phyloP scores from a whole-genome alignment of 2,888 invertebrate genomes.

The Penaeus monodon region DNA sequence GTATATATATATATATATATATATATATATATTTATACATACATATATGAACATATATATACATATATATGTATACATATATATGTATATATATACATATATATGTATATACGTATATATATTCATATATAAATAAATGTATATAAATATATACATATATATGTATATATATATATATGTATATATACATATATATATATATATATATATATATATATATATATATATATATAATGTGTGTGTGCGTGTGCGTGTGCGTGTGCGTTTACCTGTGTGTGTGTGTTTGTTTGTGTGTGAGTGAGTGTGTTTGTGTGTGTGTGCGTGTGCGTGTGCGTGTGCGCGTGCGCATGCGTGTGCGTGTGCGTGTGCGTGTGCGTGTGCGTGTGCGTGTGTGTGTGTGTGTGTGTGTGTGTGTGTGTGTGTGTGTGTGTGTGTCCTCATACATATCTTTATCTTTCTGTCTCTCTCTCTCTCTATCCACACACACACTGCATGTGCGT shows the following conservation, averaged over 20 bases:
- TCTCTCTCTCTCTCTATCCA: no score
- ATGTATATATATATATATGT: background rate
- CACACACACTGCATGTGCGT: no score
- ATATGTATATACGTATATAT: background rate
- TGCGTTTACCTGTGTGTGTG: background rate
- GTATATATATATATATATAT: background rate
- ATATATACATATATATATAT: background rate
- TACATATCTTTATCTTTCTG: no score
- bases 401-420: background rate
- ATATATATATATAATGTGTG: slow-evolving; percentile 1
- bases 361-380: background rate
- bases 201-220: background rate
- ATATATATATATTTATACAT: background rate
- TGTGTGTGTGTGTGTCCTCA: background rate
- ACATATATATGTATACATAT: background rate
- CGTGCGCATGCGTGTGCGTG: background rate
- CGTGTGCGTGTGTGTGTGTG: slow-evolving; percentile 14
- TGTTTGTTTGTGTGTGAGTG: no score
- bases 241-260: background rate
- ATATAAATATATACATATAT: background rate
- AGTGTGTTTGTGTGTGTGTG: slow-evolving; percentile 19
- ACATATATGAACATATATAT: background rate
- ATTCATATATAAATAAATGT: background rate
- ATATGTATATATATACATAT: background rate
- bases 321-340: slow-evolving; percentile 10